Conservation (phyloP, 2,113 vertebrate species). For the Eonycteris spelaea region DNA sequence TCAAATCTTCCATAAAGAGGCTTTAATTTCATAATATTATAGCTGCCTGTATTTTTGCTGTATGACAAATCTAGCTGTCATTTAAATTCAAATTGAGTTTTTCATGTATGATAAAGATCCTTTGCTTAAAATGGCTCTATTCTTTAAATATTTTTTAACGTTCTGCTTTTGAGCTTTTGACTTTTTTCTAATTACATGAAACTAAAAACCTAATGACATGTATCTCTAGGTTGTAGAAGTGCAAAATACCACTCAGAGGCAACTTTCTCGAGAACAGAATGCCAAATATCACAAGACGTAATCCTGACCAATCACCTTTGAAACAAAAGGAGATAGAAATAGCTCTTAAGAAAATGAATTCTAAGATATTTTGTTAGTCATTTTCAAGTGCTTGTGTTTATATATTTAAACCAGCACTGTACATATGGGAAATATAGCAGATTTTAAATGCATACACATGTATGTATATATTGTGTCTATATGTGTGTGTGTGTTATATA, state of each 20-base stretch:
- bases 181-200: not conserved
- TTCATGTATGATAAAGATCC: not conserved
- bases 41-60: not conserved
- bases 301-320: conserved; percentile 89
- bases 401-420: not conserved
- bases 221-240: conserved; percentile 89
- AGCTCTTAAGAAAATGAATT: conserved; percentile 81
- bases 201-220: not conserved
- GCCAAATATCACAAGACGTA: conserved; percentile 88
- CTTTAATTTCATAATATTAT: not conserved
- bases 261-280: conserved; percentile 88
- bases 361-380: conserved; percentile 81
- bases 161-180: not conserved
- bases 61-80: not conserved
- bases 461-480: too few relatives aligned
- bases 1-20: not conserved
- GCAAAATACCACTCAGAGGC: conserved; percentile 86
- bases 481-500: too few relatives aligned
- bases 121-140: not conserved
- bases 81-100: not conserved
- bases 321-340: conserved; percentile 90
- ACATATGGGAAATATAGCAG: not conserved
- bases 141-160: not conserved
- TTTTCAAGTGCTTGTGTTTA: conserved; percentile 10
- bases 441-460: not conserved